Evolutionary conservation across 2,797 vertebrate species (phyloP).

Genomic region (Eulemur coronatus): DNA sequence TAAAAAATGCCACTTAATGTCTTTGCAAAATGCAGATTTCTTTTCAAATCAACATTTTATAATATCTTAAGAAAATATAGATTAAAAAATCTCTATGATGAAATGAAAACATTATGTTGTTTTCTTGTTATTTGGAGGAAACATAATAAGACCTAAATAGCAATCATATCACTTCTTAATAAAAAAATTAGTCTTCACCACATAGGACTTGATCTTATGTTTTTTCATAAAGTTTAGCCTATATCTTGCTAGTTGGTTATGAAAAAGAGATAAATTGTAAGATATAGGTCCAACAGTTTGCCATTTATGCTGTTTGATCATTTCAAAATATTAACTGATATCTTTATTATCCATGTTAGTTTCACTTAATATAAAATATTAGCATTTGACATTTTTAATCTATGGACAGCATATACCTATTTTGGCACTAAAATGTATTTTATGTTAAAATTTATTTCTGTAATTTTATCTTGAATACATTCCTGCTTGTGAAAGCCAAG

Average conservation of each 20-base stretch:
- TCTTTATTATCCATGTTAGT: conserved; percentile 60
- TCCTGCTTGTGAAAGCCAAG: conserved; percentile 31
- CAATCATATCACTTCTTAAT: conserved; percentile 37
- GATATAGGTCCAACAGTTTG: conserved; percentile 63
- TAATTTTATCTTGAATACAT: conserved; percentile 56
- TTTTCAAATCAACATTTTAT: conserved; percentile 75
- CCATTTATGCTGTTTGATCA: conserved; percentile 54
- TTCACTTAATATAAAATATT: conserved; percentile 54
- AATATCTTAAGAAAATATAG: conserved; percentile 75
- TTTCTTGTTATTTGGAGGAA: conserved; percentile 40
- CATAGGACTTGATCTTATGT: background rate
- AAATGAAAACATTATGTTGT: background rate
- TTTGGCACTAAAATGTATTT: conserved; percentile 37
- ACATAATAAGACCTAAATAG: conserved; percentile 29
- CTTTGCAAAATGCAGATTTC: conserved; percentile 68
- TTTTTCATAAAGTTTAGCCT: conserved; percentile 56
- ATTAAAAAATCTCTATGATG: background rate
- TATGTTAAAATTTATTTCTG: conserved; percentile 53
- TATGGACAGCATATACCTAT: background rate
- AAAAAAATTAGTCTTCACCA: conserved; percentile 14
- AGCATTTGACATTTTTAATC: conserved; percentile 25
- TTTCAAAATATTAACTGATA: conserved; percentile 62
- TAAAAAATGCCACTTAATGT: conserved; percentile 74
- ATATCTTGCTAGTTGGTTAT: conserved; percentile 46
- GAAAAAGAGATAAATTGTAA: conserved; percentile 64